Conservation (phyloP, 2,797 vertebrate genomes). For the Rhinogobio ventralis region DNA sequence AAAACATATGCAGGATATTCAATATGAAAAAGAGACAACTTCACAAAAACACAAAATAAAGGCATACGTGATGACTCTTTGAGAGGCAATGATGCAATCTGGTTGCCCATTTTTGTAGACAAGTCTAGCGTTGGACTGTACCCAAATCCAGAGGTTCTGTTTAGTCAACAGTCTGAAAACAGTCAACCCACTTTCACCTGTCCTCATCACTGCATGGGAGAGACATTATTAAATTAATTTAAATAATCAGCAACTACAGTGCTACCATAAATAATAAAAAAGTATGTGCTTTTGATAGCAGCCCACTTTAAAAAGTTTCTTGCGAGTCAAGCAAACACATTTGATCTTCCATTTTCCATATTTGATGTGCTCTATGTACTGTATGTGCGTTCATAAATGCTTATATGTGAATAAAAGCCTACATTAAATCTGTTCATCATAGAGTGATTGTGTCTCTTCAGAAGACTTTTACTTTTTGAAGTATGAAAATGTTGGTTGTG, state of each 20-base stretch:
- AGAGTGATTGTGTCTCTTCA: not conserved
- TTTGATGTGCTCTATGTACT: not conserved
- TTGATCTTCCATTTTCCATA: not conserved
- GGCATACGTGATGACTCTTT: slow-evolving; percentile 75
- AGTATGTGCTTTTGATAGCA: not conserved
- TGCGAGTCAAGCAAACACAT: not conserved
- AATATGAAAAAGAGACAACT: not conserved
- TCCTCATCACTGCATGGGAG: slow-evolving; percentile 77
- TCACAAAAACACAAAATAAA: not conserved
- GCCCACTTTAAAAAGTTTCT: not conserved
- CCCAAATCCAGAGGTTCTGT: slow-evolving; percentile 74
- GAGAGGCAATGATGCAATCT: slow-evolving; percentile 77
- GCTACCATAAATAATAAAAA: not conserved
- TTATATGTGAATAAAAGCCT: not conserved
- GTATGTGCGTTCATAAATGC: too few relatives aligned
- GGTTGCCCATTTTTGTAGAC: slow-evolving; percentile 77
- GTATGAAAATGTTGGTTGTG: not conserved
- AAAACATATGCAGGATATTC: not conserved
- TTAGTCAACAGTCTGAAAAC: slow-evolving; percentile 79
- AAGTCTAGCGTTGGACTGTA: slow-evolving; percentile 77
- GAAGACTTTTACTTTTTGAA: not conserved
- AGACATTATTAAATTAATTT: not conserved
- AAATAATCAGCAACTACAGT: not conserved
- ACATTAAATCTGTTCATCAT: not conserved
- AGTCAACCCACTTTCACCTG: slow-evolving; percentile 77